Conservation (phyloP, 2,113 vertebrate species). For the Nesogale talazaci region DNA sequence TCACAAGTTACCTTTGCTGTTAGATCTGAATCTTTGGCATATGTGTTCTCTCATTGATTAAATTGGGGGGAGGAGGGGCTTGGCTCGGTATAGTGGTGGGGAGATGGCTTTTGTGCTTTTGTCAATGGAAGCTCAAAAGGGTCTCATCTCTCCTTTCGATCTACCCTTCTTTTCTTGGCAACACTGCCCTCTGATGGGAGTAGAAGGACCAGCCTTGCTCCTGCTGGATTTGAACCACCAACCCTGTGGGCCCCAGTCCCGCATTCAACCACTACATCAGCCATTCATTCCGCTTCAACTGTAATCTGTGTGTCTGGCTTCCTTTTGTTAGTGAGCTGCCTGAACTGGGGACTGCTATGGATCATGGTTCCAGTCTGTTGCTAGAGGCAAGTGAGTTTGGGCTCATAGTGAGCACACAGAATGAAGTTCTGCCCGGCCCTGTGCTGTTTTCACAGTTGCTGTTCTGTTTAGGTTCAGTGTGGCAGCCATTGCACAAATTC, state of each 20-base stretch:
- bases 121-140: neutral
- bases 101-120: too few species aligned
- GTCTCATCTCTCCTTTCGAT: constrained; percentile 23
- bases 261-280: too few species aligned
- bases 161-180: neutral
- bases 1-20: constrained; percentile 51
- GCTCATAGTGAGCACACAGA: neutral
- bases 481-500: too few species aligned
- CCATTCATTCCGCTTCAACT: neutral
- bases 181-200: too few species aligned
- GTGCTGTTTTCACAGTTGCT: too few species aligned
- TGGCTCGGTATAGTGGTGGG: neutral
- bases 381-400: neutral
- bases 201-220: too few species aligned
- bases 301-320: constrained; percentile 12
- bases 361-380: neutral
- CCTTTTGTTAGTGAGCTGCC: constrained; percentile 23
- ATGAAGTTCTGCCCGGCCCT: too few species aligned
- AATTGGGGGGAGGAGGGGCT: too few species aligned
- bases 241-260: too few species aligned
- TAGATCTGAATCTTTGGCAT: constrained; percentile 36
- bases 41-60: constrained; percentile 16
- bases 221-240: too few species aligned
- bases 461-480: too few species aligned
- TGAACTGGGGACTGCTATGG: constrained; percentile 42